Conservation (phyloP, 2,888 invertebrate species). For the Hetaerina titia region DNA sequence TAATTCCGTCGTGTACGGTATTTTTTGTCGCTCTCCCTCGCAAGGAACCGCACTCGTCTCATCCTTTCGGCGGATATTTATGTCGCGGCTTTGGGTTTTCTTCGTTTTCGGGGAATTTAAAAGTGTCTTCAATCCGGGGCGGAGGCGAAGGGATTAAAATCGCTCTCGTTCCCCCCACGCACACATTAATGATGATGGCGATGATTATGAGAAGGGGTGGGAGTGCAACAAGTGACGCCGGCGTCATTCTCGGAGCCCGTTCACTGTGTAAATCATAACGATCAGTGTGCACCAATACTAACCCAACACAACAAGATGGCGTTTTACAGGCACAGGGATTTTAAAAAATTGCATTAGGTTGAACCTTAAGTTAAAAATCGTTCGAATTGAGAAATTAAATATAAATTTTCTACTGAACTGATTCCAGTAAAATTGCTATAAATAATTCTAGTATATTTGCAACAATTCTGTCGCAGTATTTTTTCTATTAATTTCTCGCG, state of each 20-base stretch:
- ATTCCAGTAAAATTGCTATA: too few species aligned
- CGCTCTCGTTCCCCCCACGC: not conserved
- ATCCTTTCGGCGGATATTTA: not conserved
- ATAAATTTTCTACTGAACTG: too few species aligned
- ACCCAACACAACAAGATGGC: too few species aligned
- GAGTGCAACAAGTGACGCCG: not conserved
- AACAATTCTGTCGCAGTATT: too few species aligned
- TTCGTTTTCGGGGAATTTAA: not conserved
- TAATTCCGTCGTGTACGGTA: not conserved
- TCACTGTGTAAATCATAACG: not conserved
- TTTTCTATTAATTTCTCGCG: too few species aligned
- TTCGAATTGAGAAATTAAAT: too few species aligned
- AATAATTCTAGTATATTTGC: too few species aligned
- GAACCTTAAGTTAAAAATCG: too few species aligned
- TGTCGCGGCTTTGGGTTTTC: not conserved
- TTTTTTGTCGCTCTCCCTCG: not conserved
- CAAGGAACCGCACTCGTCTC: not conserved
- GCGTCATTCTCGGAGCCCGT: not conserved
- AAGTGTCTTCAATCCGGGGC: not conserved
- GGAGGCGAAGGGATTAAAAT: not conserved
- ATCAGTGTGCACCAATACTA: too few species aligned
- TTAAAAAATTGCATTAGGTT: too few species aligned
- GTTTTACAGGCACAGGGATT: too few species aligned
- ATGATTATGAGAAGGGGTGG: not conserved
- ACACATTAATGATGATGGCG: too few species aligned